phyloP scores from a whole-genome alignment of 2,888 invertebrate species.

The Drosophila neutralis region DNA sequence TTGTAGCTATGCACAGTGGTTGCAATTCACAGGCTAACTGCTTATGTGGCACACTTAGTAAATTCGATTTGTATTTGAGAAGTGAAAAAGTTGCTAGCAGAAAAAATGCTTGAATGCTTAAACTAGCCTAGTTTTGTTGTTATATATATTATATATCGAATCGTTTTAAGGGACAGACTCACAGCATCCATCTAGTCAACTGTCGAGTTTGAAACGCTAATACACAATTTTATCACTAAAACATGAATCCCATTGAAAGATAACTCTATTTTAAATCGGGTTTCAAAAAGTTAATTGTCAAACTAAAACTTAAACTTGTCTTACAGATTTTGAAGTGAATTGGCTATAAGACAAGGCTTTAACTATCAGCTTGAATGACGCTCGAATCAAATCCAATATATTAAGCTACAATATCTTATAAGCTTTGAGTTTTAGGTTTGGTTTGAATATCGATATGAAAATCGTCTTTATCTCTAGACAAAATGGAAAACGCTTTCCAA shows the following conservation, averaged over 20 bases:
- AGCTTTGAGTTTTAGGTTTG: not conserved
- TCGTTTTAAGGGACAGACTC: not conserved
- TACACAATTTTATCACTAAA: not conserved
- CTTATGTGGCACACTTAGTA: not conserved
- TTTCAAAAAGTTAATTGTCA: no score
- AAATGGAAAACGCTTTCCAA: not conserved
- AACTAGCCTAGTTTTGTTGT: not conserved
- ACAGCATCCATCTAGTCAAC: not conserved
- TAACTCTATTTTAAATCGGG: not conserved
- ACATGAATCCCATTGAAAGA: not conserved
- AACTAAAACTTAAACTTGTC: no score
- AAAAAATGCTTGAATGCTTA: not conserved
- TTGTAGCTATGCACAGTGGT: slow-evolving; percentile 3
- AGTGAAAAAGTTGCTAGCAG: not conserved
- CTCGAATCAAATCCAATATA: not conserved
- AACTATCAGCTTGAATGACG: not conserved
- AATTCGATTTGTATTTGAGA: not conserved
- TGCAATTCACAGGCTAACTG: not conserved
- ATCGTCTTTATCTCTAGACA: not conserved
- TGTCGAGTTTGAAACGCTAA: not conserved
- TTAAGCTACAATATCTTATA: not conserved
- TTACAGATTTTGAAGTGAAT: not conserved
- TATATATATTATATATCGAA: not conserved
- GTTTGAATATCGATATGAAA: not conserved
- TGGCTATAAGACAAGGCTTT: not conserved